Base-by-base conservation (phyloP, 1,140 invertebrate species). In the Trichonephila clavata region DNA sequence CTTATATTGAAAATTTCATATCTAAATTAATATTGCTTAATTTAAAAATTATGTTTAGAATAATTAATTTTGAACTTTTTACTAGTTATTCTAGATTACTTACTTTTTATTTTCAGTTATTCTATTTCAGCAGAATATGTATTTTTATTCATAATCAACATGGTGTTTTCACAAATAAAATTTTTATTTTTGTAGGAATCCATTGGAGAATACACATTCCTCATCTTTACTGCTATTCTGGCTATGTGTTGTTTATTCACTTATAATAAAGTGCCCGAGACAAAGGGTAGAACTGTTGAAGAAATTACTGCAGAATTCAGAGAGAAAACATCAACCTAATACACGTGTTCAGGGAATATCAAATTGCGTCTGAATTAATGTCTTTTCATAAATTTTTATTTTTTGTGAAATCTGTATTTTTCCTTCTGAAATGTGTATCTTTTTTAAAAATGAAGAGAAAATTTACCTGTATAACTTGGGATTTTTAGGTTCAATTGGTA, bases 191-290 rank as follows among this genome's bases (percentile, higher is more conserved):
- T 21, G 10, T 21, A 94, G 94, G 89, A 93, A 50, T 65, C 86
- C 13, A 92, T 97, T 27, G 94, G 94, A 7, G 95, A 95, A 21
- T 96, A 96, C 92, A 96, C 95, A 4, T 97, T 97, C 95, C 94
- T 97, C 18, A 95, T 96, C 16, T 97, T 97, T 95, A 95, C 95
- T 16, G 95, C 94, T 13, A 94, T 96, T 43, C 94, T 97, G 83
- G 94, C 95, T 0, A 71, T 96, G 77, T 97, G 96, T 94, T 95
- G 95, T 93, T 24, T 96, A 6, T 97, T 96, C 95, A 96, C 96
- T 3, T 96, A 95, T 94, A 95, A 96, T 91, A 96, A 95, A 94
- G 96, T 97, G 13, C 97, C 97, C 7, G 96, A 97, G 94, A 97
- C 96, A 7, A 97, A 97, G 95, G 96, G 96, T 24, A 96, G 95